Evolutionary conservation across 2,888 invertebrate genomes (phyloP).

Genomic region (Cordilura impudica): DNA sequence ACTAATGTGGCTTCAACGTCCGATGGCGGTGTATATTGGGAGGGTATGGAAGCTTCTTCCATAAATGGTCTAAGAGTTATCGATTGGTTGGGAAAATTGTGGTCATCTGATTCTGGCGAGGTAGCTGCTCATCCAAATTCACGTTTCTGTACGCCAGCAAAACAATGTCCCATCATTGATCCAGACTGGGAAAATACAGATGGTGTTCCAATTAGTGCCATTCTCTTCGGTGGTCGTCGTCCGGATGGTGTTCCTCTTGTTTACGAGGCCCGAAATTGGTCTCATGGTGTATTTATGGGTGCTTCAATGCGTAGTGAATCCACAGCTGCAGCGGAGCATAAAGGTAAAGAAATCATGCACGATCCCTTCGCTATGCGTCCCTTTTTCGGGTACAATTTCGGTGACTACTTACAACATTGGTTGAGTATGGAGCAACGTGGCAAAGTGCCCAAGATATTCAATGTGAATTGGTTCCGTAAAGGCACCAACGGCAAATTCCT

Average conservation of each 20-base stretch:
- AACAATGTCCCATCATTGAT: slow-evolving; percentile 97
- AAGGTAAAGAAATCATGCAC: slow-evolving; percentile 95
- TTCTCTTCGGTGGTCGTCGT: slow-evolving; percentile 96
- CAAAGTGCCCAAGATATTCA: slow-evolving; percentile 94
- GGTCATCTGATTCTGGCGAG: slow-evolving; percentile 82
- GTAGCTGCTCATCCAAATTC: slow-evolving; percentile 98
- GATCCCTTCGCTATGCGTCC: slow-evolving; percentile 99
- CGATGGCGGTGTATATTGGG: slow-evolving; percentile 99
- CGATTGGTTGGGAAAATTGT: slow-evolving; percentile 90
- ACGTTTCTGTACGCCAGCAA: slow-evolving; percentile 95
- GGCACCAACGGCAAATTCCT: slow-evolving; percentile 90
- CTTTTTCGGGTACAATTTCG: slow-evolving; percentile 99
- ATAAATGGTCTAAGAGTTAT: slow-evolving; percentile 81
- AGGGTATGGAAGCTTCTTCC: slow-evolving; percentile 92
- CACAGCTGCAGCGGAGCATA: slow-evolving; percentile 98
- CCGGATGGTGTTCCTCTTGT: slow-evolving; percentile 96
- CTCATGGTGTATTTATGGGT: slow-evolving; percentile 97
- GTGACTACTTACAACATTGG: slow-evolving; percentile 96
- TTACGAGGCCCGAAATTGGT: slow-evolving; percentile 94
- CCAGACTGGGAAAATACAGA: slow-evolving; percentile 92
- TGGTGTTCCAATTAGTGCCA: slow-evolving; percentile 97
- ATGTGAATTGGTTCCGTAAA: slow-evolving; percentile 99
- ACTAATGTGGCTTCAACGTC: slow-evolving; percentile 97
- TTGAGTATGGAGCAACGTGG: slow-evolving; percentile 87
- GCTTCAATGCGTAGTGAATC: slow-evolving; percentile 97